Evolutionary conservation across 2,797 vertebrate genomes (phyloP).

Genomic region (Scolopax bukidnonensis): DNA sequence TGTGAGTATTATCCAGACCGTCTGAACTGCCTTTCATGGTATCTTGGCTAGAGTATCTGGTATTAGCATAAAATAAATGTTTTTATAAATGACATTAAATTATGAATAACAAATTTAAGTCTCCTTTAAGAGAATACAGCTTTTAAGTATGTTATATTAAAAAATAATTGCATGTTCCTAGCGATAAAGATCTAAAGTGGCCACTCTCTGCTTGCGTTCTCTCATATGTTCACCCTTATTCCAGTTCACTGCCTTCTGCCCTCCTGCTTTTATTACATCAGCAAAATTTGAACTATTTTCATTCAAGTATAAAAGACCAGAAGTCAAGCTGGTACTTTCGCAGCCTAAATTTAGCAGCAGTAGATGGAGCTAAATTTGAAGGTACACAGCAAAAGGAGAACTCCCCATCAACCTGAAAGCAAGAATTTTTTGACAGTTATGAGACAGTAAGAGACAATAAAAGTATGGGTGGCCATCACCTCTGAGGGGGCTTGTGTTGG

Average conservation of each 20-base stretch:
- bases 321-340: background rate
- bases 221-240: background rate
- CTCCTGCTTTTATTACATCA: conserved; percentile 24
- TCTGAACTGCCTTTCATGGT: background rate
- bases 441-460: background rate
- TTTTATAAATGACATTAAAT: background rate
- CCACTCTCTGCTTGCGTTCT: background rate
- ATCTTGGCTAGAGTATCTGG: background rate
- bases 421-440: background rate
- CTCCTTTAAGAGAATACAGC: background rate
- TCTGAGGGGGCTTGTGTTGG: background rate
- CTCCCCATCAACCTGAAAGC: background rate
- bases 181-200: background rate
- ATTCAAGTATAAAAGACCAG: conserved; percentile 12
- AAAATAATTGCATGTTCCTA: background rate
- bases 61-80: background rate
- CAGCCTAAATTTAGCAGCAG: conserved; percentile 24
- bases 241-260: background rate
- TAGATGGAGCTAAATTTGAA: background rate
- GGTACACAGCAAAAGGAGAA: background rate
- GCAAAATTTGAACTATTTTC: conserved; percentile 27
- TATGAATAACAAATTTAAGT: background rate
- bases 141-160: background rate
- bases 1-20: background rate
- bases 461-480: background rate